Percentiles rank a stretch among this genome's conserved stretches.
These are phyloP conservation scores for Acanthornis magna DNA, from an alignment of 2,797 vertebrate genomes.

Conservation along the genomic window DNA sequence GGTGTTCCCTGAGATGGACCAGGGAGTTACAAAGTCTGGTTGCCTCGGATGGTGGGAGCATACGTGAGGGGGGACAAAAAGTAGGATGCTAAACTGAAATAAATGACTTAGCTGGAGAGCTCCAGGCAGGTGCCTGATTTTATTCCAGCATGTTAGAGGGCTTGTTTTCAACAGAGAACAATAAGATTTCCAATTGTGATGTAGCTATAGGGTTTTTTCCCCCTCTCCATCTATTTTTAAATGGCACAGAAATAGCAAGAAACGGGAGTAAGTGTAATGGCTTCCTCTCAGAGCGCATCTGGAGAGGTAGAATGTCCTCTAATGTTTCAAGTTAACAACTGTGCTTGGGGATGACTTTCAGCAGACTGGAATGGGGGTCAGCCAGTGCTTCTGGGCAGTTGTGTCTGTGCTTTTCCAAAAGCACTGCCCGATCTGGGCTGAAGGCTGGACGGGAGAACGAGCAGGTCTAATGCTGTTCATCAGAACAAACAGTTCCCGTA, in stretches of 20 bases:
- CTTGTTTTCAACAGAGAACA: background rate
- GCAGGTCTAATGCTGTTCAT: background rate
- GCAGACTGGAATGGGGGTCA: background rate
- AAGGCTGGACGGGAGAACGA: background rate
- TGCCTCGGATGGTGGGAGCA: fast-evolving
- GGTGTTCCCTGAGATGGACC: background rate
- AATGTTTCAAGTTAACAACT: background rate
- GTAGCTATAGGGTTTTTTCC: background rate
- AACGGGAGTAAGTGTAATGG: background rate
- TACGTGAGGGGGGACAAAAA: fast-evolving
- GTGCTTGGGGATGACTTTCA: background rate
- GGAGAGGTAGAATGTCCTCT: background rate
- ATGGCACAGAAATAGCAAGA: background rate
- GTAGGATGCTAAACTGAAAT: background rate
- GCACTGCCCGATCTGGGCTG: fast-evolving
- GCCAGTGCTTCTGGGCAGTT: background rate
- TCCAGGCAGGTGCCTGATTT: background rate
- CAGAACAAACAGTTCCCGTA: background rate
- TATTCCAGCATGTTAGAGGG: background rate
- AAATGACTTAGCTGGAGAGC: background rate
- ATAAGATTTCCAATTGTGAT: background rate
- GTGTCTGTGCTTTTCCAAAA: background rate
- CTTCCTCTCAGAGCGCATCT: background rate
- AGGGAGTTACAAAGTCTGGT: fast-evolving
- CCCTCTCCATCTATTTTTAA: background rate